Evolutionary conservation across 2,113 vertebrate species (phyloP).

Genomic region (Sinocyclocheilus maitianheensis): DNA sequence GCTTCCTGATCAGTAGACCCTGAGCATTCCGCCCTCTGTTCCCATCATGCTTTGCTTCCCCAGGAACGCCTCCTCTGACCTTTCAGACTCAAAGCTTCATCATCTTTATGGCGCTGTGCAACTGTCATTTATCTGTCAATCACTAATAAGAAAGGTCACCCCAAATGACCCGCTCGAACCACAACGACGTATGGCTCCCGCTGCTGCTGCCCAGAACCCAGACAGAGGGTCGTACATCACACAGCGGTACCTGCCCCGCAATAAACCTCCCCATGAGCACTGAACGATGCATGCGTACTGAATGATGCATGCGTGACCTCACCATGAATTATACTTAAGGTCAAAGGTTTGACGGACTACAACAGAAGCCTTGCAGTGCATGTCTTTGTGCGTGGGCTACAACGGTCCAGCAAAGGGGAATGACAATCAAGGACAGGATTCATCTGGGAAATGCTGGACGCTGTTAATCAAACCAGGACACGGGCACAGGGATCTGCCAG

Average conservation of each 20-base stretch:
- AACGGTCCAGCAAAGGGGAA: neutral
- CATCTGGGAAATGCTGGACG: neutral
- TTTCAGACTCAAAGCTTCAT: constrained; percentile 26
- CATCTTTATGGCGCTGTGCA: neutral
- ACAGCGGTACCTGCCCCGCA: neutral
- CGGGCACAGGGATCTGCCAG: neutral
- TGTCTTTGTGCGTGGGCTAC: neutral
- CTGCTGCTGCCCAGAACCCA: neutral
- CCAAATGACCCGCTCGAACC: neutral
- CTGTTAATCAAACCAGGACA: constrained; percentile 16
- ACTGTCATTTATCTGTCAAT: constrained; percentile 24
- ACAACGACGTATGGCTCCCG: no score
- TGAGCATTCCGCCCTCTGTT: neutral
- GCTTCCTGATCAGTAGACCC: neutral
- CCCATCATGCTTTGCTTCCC: constrained; percentile 23
- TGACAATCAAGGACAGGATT: constrained; percentile 13
- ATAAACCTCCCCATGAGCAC: neutral
- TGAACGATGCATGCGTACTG: neutral
- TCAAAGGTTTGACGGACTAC: neutral
- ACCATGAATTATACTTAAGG: constrained; percentile 5
- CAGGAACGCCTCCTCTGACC: constrained; percentile 26
- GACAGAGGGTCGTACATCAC: neutral
- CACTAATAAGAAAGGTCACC: constrained; percentile 18
- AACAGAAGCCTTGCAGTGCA: neutral
- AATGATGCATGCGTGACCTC: neutral